Percentiles rank a stretch among this genome's conserved stretches.
Conservation (phyloP, 2,113 vertebrate species). For the Chunga burmeisteri region DNA sequence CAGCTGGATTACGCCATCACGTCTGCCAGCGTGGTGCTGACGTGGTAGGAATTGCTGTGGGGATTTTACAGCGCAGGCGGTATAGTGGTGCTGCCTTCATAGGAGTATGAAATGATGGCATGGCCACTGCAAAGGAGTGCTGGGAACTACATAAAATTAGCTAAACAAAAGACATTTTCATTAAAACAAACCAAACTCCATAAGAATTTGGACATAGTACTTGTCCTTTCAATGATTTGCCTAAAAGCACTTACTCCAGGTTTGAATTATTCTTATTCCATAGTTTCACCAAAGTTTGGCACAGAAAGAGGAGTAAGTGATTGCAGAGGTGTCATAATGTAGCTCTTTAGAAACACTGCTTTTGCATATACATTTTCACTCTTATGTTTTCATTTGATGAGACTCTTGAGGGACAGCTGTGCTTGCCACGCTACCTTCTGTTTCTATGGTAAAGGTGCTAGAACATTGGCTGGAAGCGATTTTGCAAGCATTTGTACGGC, state of each 20-base stretch:
- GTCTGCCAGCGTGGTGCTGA: fast-evolving
- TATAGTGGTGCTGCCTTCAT: neutral
- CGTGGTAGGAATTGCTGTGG: neutral
- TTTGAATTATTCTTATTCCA: neutral
- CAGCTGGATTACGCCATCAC: neutral
- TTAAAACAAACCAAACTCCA: neutral
- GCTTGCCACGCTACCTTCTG: neutral
- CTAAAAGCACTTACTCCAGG: neutral
- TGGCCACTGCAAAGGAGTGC: neutral
- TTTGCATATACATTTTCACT: conserved; percentile 3
- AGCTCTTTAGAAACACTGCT: conserved; percentile 3
- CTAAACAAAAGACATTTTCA: neutral
- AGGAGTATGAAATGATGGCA: neutral
- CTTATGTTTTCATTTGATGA: neutral
- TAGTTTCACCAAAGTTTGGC: neutral
- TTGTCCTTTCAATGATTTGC: neutral
- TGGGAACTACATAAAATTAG: neutral
- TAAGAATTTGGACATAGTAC: neutral
- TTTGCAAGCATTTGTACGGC: conserved; percentile 61
- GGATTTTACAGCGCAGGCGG: neutral
- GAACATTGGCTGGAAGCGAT: conserved; percentile 44
- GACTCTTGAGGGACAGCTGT: conserved; percentile 31
- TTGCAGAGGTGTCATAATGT: neutral
- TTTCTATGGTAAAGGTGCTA: conserved; percentile 42
- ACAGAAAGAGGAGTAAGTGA: neutral